Percentiles rank a stretch among this genome's conserved stretches.
Evolutionary conservation across 2,797 vertebrate genomes (phyloP).

Genomic region (Lagodon rhomboides): DNA sequence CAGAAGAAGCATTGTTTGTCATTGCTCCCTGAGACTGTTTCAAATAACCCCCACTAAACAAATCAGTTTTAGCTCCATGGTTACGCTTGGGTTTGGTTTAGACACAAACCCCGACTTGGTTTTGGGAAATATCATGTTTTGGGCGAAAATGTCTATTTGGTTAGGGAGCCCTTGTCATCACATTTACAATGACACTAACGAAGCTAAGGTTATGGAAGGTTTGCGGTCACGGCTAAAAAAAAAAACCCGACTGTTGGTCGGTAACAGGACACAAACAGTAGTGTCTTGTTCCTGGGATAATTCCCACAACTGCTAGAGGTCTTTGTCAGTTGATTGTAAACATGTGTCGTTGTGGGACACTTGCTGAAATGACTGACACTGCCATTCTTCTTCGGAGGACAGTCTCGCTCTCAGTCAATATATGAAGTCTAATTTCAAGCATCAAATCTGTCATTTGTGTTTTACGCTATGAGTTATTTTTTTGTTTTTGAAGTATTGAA

Average conservation of each 20-base stretch:
- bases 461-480: neutral
- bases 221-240: neutral
- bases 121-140: neutral
- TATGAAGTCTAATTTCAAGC: neutral
- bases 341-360: neutral
- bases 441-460: neutral
- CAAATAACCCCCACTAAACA: neutral
- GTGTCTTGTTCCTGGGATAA: too few relatives aligned
- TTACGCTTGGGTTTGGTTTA: neutral
- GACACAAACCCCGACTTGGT: neutral
- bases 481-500: neutral
- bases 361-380: neutral
- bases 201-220: neutral
- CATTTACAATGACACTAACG: neutral
- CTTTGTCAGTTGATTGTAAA: neutral
- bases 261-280: too few relatives aligned
- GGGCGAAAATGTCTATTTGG: neutral
- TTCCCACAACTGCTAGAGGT: too few relatives aligned
- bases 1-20: neutral
- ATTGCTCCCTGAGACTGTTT: neutral
- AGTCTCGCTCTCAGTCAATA: neutral
- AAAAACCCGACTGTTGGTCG: neutral
- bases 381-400: neutral
- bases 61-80: neutral
- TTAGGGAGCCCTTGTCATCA: neutral